Conservation (phyloP, 2,888 invertebrate species). For the Pristionchus fissidentatus region DNA sequence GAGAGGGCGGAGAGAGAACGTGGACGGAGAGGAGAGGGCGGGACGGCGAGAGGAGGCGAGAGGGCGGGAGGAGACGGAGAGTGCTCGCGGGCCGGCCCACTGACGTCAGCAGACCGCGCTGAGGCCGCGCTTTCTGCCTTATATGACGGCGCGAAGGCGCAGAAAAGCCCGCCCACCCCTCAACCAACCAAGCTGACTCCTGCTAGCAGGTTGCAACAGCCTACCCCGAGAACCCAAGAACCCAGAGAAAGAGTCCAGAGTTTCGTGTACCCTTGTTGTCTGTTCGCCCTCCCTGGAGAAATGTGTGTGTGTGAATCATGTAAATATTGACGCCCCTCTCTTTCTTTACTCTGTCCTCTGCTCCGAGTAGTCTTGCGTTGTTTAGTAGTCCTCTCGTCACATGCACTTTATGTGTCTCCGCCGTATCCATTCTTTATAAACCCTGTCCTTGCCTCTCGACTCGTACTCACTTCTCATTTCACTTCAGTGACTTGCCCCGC, state of each 20-base stretch:
- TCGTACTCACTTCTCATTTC: background rate
- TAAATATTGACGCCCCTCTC: slow-evolving; percentile 34
- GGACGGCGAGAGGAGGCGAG: background rate
- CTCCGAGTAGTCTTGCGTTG: background rate
- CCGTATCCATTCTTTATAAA: background rate
- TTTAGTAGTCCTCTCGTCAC: background rate
- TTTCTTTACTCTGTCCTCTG: background rate
- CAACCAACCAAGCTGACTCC: background rate
- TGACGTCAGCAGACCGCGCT: slow-evolving; percentile 38
- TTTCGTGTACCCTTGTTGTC: slow-evolving; percentile 12
- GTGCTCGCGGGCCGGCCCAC: slow-evolving; percentile 1
- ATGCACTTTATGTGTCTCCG: slow-evolving; percentile 4
- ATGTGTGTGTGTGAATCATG: no score
- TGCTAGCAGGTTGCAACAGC: background rate
- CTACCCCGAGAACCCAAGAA: background rate
- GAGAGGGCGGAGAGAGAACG: background rate
- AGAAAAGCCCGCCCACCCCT: background rate
- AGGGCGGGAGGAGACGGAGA: slow-evolving; percentile 5
- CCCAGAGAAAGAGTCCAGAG: background rate
- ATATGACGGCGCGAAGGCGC: background rate
- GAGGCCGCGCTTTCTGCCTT: slow-evolving; percentile 44
- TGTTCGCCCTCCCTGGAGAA: background rate
- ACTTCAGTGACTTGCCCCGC: slow-evolving; percentile 1
- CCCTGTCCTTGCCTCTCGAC: background rate
- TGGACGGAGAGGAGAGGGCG: background rate